Evolutionary conservation across 2,797 vertebrate species (phyloP), one percentile per base, ranked within the genome.

Genomic region (Melanotaenia parkinsoni): DNA sequence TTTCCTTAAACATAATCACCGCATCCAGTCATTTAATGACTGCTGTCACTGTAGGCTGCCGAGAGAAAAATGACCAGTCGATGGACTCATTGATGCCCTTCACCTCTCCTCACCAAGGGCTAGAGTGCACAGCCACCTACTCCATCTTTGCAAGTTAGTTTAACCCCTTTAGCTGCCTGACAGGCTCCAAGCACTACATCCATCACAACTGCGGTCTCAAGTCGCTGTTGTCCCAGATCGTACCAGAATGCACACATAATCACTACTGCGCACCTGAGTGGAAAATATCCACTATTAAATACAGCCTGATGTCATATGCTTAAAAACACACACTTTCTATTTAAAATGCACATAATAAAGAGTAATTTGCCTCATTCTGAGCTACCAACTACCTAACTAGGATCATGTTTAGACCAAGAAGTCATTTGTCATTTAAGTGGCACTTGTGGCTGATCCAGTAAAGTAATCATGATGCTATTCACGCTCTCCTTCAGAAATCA

Each of bases 1-100:
- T 95, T 94, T 93, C 82, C 90, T 94, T 90, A 89, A 90, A 89
- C 90, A 84, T 92, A 92, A 92, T 94, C 91, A 92, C 91, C 89
- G 87, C 90, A 74, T 91, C 90, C 86, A 86, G 82, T 90, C 88
- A 62, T 88, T 89, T 92, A 93, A 93, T 91, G 91, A 83, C 87
- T 86, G 87, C 84, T 90, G 90, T 92, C 92, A 91, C 85, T 80
- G 85, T 78, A 76, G 86, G 87, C 86, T 62, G 65, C 75, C 10
- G 22, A 70, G 91, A 92, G 92, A 93, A 91, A 92, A 93, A 93
- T 92, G 90, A 86, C 77, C 86, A 81, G 84, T 87, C 85, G 58
- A 70, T 85, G 85, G 86, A 85, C 82, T 81, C 86, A 83, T 91
- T 79, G 82, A 93, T 92, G 92, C 87, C 90, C 90, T 93, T 92